These are phyloP conservation scores for Hormaphis cornu DNA, from an alignment of 1,140 invertebrate genomes.

Conservation along the genomic window DNA sequence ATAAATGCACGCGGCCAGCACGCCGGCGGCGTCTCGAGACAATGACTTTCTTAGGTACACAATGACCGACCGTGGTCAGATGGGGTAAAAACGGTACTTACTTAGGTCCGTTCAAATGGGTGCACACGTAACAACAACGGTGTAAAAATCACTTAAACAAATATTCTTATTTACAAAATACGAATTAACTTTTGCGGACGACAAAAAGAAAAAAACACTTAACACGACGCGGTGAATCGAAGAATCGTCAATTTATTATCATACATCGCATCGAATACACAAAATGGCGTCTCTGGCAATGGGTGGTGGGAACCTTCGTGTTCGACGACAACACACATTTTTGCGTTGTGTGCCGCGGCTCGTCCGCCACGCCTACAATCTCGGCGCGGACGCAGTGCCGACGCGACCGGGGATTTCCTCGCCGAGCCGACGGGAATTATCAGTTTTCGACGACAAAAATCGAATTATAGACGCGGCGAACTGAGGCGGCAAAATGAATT, in stretches of 20 bases:
- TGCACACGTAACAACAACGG: slow-evolving; percentile 52
- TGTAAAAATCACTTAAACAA: slow-evolving; percentile 39
- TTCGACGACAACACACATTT: slow-evolving; percentile 30
- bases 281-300: slow-evolving; percentile 29
- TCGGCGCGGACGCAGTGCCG: slow-evolving; percentile 4
- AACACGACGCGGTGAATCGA: neutral
- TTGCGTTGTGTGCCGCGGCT: slow-evolving; percentile 25
- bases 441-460: too few species aligned
- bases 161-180: neutral
- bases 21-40: neutral
- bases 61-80: too few species aligned
- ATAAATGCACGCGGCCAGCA: too few species aligned
- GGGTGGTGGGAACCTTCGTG: slow-evolving; percentile 25
- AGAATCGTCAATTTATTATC: slow-evolving; percentile 22
- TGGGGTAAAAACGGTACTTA: slow-evolving; percentile 38
- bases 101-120: slow-evolving; percentile 62
- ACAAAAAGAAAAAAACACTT: slow-evolving; percentile 13
- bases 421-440: neutral
- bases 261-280: slow-evolving; percentile 21
- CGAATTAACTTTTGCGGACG: neutral
- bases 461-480: too few species aligned
- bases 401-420: slow-evolving; percentile 7
- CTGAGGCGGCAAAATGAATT: too few species aligned
- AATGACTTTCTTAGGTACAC: too few species aligned
- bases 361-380: slow-evolving; percentile 30